Percentiles rank a stretch among this genome's conserved stretches.
phyloP scores from a whole-genome alignment of 2,113 vertebrate genomes.

The Muntiacus muntjak region DNA sequence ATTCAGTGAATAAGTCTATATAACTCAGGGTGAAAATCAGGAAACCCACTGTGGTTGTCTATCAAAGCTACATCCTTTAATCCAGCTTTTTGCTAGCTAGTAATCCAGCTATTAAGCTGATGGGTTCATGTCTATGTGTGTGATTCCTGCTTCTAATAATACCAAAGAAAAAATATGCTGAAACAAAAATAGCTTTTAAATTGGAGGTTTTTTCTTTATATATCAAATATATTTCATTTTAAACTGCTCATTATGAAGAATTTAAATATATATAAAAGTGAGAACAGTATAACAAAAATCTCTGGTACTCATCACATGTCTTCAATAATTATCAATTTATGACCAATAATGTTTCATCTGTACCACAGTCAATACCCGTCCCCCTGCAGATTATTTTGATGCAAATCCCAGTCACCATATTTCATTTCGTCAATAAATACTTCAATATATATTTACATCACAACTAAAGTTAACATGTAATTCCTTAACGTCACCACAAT shows the following conservation, averaged over 20 bases:
- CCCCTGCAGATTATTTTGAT: neutral
- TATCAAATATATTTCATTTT: neutral
- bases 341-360: neutral
- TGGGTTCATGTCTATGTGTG: neutral
- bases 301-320: neutral
- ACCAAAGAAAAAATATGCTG: neutral
- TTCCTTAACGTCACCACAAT: neutral
- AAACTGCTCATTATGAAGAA: neutral
- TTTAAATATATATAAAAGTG: neutral
- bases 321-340: neutral
- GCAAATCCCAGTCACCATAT: neutral
- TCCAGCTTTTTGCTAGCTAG: neutral
- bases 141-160: neutral
- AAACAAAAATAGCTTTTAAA: conserved; percentile 20
- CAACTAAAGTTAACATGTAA: neutral
- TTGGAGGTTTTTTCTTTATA: neutral
- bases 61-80: neutral
- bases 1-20: neutral
- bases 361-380: accelerated
- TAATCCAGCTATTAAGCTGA: neutral
- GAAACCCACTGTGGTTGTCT: neutral
- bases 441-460: neutral
- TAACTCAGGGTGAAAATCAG: neutral
- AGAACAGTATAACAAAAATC: neutral
- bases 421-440: neutral